These are phyloP conservation scores for Bubo scandiacus DNA, from an alignment of 2,113 vertebrate genomes.

Conservation along the genomic window DNA sequence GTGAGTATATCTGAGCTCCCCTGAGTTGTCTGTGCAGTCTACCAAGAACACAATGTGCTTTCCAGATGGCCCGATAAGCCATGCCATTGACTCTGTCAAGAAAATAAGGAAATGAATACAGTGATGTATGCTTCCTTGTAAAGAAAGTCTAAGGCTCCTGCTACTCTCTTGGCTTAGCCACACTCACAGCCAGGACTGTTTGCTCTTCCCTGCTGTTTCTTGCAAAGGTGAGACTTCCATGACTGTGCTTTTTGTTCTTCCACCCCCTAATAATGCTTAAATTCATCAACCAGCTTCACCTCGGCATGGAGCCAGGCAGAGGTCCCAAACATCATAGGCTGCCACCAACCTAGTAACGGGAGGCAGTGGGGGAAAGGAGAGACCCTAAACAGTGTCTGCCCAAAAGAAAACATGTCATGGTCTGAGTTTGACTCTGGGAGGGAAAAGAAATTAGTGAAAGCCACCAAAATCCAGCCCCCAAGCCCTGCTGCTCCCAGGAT, in stretches of 20 bases:
- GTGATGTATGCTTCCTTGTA: not conserved
- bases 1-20: not conserved
- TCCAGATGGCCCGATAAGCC: not conserved
- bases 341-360: not conserved
- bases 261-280: not conserved
- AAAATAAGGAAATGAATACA: not conserved
- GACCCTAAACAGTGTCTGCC: not conserved
- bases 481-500: not conserved
- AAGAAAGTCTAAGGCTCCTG: not conserved
- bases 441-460: not conserved
- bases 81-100: not conserved
- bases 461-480: not conserved
- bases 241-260: not conserved
- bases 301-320: not conserved
- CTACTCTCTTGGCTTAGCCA: not conserved
- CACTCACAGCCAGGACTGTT: not conserved
- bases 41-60: not conserved
- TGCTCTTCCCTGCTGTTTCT: not conserved
- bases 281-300: not conserved
- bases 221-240: not conserved
- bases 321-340: accelerated
- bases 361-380: not conserved
- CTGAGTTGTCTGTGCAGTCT: not conserved
- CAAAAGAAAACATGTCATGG: no score
- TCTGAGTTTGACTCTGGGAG: not conserved